Base-by-base conservation (phyloP, 2,113 vertebrate genomes). In the Oncorhynchus tshawytscha region DNA sequence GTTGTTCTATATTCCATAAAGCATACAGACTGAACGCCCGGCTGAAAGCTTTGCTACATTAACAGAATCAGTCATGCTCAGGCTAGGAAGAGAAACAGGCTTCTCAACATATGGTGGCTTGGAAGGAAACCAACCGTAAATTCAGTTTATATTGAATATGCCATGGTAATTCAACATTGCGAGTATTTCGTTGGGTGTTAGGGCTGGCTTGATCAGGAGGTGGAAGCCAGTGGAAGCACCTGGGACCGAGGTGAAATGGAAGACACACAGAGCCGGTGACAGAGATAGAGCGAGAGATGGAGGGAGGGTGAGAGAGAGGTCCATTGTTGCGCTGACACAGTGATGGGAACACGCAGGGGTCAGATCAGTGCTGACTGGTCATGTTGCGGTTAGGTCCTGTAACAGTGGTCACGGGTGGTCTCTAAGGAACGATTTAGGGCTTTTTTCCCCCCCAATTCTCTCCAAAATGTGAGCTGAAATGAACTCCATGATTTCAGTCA, bases 61-160 rank as follows among this genome's bases (percentile, higher is more conserved):
- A 90, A 83, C 84, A 78, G 81, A 89, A 89, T 92, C 91, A 72
- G 90, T 92, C 89, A 88, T 67, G 86, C 85, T 88, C 69, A 13
- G 78, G 29, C 73, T 77, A 72, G 67, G 9, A 45, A 77, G 78
- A 82, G 39, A 45, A 87, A 69, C 70, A 67, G 67, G 74, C 82
- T 84, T 60, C 71, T 84, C 82, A 4, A 82, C 91, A 92, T 90
- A 84, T 90, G 90, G 84, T 74, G 79, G 84, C 83, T 88, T 92
- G 91, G 91, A 86, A 27, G 0, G 34, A 73, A 78, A 76, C 89
- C 90, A 92, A 74, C 60, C 66, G 71, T 88, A 86, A 90, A 92
- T 90, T 91, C 82, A 73, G 90, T 91, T 91, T 88, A 85, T 85
- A 89, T 82, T 88, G 85, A 89, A 92, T 78, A 86, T 82, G 88